These are phyloP conservation scores for Aepyceros melampus DNA, from an alignment of 2,113 vertebrate genomes.

Conservation along the genomic window DNA sequence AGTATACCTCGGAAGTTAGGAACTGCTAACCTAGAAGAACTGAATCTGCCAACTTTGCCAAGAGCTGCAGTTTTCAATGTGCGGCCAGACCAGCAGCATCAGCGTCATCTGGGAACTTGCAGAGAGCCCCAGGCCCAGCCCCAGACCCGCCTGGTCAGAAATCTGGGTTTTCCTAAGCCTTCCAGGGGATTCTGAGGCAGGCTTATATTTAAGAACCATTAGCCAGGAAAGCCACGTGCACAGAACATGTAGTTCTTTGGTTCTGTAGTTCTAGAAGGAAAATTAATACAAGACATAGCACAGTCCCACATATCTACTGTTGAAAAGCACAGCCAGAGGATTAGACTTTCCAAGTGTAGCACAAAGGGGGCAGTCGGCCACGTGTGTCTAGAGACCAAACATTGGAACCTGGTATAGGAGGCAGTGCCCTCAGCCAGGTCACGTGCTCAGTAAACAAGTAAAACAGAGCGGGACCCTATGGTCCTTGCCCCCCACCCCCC, in stretches of 20 bases:
- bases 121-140: background rate
- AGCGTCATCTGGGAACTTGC: background rate
- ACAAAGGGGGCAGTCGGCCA: background rate
- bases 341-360: background rate
- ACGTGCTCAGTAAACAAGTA: background rate
- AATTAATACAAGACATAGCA: background rate
- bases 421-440: background rate
- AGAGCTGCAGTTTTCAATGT: background rate
- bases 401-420: background rate
- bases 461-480: background rate
- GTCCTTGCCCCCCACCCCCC: background rate
- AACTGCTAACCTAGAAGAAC: too few species aligned
- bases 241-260: background rate
- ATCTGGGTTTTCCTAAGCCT: background rate
- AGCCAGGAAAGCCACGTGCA: background rate
- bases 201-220: background rate
- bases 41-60: background rate
- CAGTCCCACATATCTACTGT: rapidly evolving
- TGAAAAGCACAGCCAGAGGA: background rate
- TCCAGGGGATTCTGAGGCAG: background rate
- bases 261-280: background rate
- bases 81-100: rapidly evolving
- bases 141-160: background rate
- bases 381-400: background rate
- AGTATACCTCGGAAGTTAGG: background rate